Base-by-base conservation (phyloP, 2,888 invertebrate species). In the Orchestes rusci region DNA sequence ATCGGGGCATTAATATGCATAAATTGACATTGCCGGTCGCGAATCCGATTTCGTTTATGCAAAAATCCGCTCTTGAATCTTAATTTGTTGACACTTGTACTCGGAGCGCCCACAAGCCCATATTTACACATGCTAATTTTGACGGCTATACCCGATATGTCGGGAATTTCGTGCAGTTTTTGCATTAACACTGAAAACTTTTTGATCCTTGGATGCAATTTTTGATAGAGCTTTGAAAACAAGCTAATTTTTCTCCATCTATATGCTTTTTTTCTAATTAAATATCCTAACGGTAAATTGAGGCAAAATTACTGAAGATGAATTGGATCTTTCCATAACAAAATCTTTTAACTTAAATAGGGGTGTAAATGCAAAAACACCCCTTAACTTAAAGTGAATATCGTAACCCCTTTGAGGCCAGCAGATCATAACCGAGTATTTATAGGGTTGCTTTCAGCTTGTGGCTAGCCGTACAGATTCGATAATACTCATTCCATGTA, bases 371-470 rank as follows among this genome's bases (percentile, higher is more conserved):
- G 23, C 42, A 17, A 46, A 46, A 46, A 46, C 42, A 42, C 27
- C 35, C 12, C 16, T 43, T 39, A 35, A 43, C 36, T 47, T 43
- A 38, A 43, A 34, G 36, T 19, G 31, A 34, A 39, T 42, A 41
- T 39, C 34, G 41, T 41, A 19, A 41, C 45, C 45, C 45, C 45
- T 45, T 45, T 38, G 29, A 28, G 51, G 62, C n/a, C n/a, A n/a
- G n/a, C n/a, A 62, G 62, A 63, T 64, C 63, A 63, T 55, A 53
- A 52, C 51, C 55, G 46, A 53, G 49, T 61, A 63, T 63, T 63
- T 63, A 63, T 63, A 49, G 53, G 59, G 59, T 61, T 62, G 61
- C 59, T 57, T 52, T 50, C 52, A 48, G 55, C 53, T 57, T 56
- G 57, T 51, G 56, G 54, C 54, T 51, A 51, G 52, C 49, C 45